A percentile compares a stretch with the other conserved stretches of the same genome.
phyloP scores from a whole-genome alignment of 2,797 vertebrate species.

The Sparidentex hasta region DNA sequence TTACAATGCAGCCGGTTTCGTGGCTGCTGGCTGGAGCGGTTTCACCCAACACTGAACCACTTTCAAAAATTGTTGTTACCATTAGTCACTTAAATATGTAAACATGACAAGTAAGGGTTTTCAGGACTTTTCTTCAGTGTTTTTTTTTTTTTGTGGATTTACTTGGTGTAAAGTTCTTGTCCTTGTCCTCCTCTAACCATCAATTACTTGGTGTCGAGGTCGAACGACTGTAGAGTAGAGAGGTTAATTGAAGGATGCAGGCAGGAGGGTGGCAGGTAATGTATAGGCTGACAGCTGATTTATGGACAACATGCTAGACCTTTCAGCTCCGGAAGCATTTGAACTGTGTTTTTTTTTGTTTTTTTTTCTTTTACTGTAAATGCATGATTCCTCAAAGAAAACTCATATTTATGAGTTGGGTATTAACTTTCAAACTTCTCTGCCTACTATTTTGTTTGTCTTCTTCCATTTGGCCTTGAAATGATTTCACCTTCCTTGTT shows the following conservation, averaged over 20 bases:
- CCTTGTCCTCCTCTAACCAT: not conserved
- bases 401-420: not conserved
- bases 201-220: not conserved
- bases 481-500: conserved; percentile 31
- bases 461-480: conserved; percentile 34
- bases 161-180: not conserved
- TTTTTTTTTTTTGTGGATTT: not conserved
- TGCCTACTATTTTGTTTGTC: conserved; percentile 10
- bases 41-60: too few relatives aligned
- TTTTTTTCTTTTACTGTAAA: not conserved
- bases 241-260: not conserved
- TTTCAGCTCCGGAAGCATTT: not conserved
- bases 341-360: not conserved
- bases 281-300: not conserved
- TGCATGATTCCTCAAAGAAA: not conserved
- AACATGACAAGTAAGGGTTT: too few relatives aligned
- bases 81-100: too few relatives aligned
- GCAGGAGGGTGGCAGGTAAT: not conserved
- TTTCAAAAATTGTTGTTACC: too few relatives aligned
- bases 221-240: not conserved
- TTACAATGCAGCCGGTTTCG: too few relatives aligned
- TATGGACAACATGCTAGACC: not conserved
- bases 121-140: too few relatives aligned
- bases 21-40: too few relatives aligned
- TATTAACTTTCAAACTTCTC: not conserved